Base-by-base conservation (phyloP, 1,140 invertebrate species). In the Diachasma alloeum region DNA sequence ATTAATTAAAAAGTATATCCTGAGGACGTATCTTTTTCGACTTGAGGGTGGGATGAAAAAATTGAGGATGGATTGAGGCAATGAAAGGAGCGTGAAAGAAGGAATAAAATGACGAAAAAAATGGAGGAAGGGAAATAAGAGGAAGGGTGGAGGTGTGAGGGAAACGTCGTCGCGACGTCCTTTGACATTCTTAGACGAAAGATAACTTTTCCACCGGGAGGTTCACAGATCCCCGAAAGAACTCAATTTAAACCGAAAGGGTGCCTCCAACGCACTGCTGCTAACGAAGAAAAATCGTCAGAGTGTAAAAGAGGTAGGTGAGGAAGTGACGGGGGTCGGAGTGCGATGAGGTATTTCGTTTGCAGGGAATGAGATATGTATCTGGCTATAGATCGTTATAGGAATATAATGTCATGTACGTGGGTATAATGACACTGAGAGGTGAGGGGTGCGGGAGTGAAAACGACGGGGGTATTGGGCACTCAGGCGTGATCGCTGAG, bases 391-490 rank as follows among this genome's bases (percentile, higher is more conserved):
- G 31, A 31, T 10, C 39, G 10, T 42, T 42, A 42, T 42, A 13
- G 39, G 39, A 9, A 42, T 42, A 42, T 42, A 4, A 42, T 42
- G 13, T 13, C 39, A 13, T 42, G 39, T 42, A 42, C 39, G 39
- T 42, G 13, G 39, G 13, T 42, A 42, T 42, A 42, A 42, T 42
- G 39, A 42, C 39, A 1, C 31, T 31, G 31, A 31, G 6, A 31
- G 31, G 31, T 6, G 2, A 31, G 31, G 31, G 31, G 31, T 9
- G 48, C 5, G 53, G 24, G 22, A 72, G 77, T 80, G 82, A 84
- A 84, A 84, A 84, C 83, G 81, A 75, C 72, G 78, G 19, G 69
- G 19, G 42, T 11, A 42, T 10, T 9, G 56, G 66, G 83, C 78
- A 77, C 82, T 56, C 15, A 56, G 48, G n/a, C 48, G 48, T 56